Base-by-base conservation (phyloP, 2,797 vertebrate species). In the Alfaro cultratus region DNA sequence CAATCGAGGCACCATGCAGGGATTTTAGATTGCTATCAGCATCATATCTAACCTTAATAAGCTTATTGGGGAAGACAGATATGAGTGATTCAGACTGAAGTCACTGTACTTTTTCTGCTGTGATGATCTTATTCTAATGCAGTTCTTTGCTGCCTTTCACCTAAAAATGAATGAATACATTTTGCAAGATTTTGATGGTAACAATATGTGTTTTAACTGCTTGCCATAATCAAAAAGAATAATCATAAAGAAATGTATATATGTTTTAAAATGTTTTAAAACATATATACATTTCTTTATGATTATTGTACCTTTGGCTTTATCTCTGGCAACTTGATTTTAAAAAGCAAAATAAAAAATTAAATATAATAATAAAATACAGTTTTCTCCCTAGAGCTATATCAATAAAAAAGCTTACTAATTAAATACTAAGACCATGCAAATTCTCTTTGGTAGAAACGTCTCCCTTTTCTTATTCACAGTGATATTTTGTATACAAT, bases 1-100 rank as follows among this genome's bases (percentile, higher is more conserved):
- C 75, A 41, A n/a, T 80, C 45, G 62, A 80, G 55, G 74, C 73
- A 67, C 53, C 16, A 45, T 76, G 51, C 57, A 55, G 21, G 31
- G 46, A 80, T 75, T 51, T 26, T 53, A 64, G 31, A 34, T 75
- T 46, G 34, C 36, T 39, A 39, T 75, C 46, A 46, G 21, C 29
- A 16, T 57, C 41, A 68, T 64, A 12, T 15, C 46, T 77, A 60
- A 73, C 46, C 47, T 62, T 57, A 79, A 70, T 76, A 71, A 82
- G 79, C 57, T 31, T 34, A 70, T 34, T 73, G 29, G 26, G 21
- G 31, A 73, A 64, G 49, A 57, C 41, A 60, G 13, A 70, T 51
- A 46, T 72, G 41, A 79, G 23, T 47, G 70, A 83, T 57, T 76
- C 55, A 34, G 57, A 70, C 51, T 57, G 36, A 73, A 64, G 51